phyloP scores from a whole-genome alignment of 2,888 invertebrate species.

The Nebria brevicollis region DNA sequence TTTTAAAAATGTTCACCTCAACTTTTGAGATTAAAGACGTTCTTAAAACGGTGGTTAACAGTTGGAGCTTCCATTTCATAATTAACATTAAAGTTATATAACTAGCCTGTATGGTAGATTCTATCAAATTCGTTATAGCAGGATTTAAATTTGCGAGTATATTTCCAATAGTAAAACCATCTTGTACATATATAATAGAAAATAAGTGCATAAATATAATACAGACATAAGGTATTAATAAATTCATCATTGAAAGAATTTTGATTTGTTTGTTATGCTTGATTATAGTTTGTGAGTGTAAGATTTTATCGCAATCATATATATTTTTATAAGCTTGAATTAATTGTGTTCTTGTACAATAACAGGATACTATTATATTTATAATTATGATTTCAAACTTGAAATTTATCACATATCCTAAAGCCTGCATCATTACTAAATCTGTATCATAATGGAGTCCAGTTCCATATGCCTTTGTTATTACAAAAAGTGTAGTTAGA shows the following conservation, averaged over 20 bases:
- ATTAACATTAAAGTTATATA: background rate
- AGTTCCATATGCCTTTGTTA: background rate
- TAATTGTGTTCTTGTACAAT: background rate
- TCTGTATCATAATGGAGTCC: background rate
- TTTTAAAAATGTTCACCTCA: background rate
- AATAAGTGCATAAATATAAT: background rate
- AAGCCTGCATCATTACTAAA: background rate
- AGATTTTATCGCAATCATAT: no score
- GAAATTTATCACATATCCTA: background rate
- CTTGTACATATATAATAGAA: background rate
- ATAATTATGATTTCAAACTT: background rate
- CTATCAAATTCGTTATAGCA: background rate
- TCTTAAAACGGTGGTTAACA: background rate
- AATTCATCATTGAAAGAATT: background rate
- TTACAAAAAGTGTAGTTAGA: background rate
- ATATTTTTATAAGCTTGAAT: background rate
- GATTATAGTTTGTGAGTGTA: background rate
- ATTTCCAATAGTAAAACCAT: background rate
- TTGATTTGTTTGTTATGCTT: background rate
- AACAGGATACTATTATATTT: background rate
- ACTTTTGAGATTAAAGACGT: background rate
- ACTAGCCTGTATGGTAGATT: background rate
- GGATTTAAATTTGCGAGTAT: background rate
- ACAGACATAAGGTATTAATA: background rate
- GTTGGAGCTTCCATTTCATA: background rate